phyloP scores from a whole-genome alignment of 2,888 invertebrate genomes.

The Phortica magna region DNA sequence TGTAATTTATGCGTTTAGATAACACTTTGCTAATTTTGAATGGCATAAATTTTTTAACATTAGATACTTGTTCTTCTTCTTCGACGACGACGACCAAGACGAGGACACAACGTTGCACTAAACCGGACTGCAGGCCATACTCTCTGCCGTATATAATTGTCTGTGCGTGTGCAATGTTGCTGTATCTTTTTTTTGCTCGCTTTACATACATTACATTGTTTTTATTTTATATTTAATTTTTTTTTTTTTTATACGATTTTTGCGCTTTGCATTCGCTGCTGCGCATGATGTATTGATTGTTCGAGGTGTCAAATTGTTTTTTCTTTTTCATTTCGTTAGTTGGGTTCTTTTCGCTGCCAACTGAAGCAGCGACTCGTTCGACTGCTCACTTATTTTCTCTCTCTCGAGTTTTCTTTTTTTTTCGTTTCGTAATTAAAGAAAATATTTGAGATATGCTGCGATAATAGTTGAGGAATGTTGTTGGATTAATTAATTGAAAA shows the following conservation, averaged over 20 bases:
- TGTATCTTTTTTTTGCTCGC: neutral
- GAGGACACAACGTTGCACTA: neutral
- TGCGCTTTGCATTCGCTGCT: constrained; percentile 45
- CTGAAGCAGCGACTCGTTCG: neutral
- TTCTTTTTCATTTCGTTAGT: constrained; percentile 31
- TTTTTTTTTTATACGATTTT: constrained; percentile 56
- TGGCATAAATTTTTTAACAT: constrained; percentile 68
- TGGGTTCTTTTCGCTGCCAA: constrained; percentile 31
- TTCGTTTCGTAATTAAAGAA: constrained; percentile 68
- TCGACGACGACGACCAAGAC: constrained; percentile 6
- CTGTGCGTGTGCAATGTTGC: constrained; percentile 58
- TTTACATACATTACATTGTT: neutral
- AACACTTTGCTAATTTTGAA: constrained; percentile 73
- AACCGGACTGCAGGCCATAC: constrained; percentile 48
- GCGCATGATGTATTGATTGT: constrained; percentile 68
- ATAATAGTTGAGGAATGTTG: constrained; percentile 71
- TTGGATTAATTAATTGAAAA: constrained; percentile 72
- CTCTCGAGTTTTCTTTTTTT: constrained; percentile 30
- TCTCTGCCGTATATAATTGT: constrained; percentile 58
- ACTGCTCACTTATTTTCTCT: constrained; percentile 23
- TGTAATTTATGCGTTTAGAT: constrained; percentile 73
- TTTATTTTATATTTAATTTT: neutral
- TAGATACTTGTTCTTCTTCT: constrained; percentile 47
- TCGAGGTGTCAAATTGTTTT: constrained; percentile 69
- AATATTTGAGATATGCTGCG: constrained; percentile 71